These are phyloP conservation scores for Syngnathus acus DNA, from an alignment of 2,797 vertebrate species.

Conservation along the genomic window DNA sequence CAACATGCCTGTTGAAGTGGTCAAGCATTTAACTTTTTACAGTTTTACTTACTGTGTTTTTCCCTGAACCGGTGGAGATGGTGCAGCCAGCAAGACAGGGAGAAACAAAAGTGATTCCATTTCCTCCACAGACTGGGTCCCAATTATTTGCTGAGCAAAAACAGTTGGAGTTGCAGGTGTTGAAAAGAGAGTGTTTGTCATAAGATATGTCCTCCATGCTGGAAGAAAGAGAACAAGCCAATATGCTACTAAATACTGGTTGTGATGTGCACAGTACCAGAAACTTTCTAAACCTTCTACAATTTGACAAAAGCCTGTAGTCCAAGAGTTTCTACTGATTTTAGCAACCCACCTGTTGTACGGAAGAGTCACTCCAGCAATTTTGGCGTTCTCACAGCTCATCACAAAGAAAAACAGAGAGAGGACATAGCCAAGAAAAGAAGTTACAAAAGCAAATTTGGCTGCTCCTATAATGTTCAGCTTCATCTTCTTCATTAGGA, in stretches of 20 bases:
- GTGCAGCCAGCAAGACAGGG: constrained; percentile 83
- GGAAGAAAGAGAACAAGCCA: constrained; percentile 12
- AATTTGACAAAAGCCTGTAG: too few relatives aligned
- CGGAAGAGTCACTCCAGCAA: constrained; percentile 66
- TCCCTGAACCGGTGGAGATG: constrained; percentile 58
- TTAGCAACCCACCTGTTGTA: constrained; percentile 58
- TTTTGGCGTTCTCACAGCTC: constrained; percentile 65
- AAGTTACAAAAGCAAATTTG: constrained; percentile 57
- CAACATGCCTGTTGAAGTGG: background rate
- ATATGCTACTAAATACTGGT: constrained; percentile 1
- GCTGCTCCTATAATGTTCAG: constrained; percentile 66
- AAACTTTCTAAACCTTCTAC: too few relatives aligned
- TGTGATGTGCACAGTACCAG: background rate
- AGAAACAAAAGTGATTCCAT: constrained; percentile 80
- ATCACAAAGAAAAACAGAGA: constrained; percentile 65
- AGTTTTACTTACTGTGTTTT: constrained; percentile 68
- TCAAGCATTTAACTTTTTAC: background rate
- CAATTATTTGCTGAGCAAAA: constrained; percentile 73
- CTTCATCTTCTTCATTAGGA: constrained; percentile 73
- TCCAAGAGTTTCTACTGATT: background rate
- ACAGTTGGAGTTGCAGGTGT: constrained; percentile 77
- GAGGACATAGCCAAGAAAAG: constrained; percentile 58
- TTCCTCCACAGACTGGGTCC: constrained; percentile 85
- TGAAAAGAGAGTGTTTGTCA: constrained; percentile 44
- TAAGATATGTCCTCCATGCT: constrained; percentile 46